Evolutionary conservation across 2,797 vertebrate genomes (phyloP).

Genomic region (Sebastes trivittatus): DNA sequence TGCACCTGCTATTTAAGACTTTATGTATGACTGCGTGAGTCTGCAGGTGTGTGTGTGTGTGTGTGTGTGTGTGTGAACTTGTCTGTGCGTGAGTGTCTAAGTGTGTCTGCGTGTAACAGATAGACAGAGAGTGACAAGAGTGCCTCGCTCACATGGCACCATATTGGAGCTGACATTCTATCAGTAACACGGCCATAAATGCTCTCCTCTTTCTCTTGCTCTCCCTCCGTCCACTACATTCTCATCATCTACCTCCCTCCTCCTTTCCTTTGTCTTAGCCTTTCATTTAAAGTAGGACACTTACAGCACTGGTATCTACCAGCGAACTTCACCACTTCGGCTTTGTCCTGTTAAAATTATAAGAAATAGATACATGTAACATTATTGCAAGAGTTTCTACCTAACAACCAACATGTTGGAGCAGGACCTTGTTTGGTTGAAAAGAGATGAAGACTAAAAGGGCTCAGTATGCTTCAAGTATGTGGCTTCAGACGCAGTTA

Average conservation of each 20-base stretch:
- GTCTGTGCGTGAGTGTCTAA: constrained; percentile 14
- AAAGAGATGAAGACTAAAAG: fast-evolving
- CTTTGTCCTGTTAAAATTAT: not conserved
- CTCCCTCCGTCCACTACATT: not conserved
- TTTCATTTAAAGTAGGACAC: constrained; percentile 19
- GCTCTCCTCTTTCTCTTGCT: constrained; percentile 6
- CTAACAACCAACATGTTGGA: not conserved
- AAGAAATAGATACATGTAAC: not conserved
- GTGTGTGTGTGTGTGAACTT: constrained; percentile 6
- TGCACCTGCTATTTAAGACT: constrained; percentile 91
- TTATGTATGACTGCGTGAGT: not conserved
- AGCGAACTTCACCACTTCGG: not conserved
- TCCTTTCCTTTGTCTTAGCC: constrained; percentile 2
- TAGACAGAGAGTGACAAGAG: constrained; percentile 59
- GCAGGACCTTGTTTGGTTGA: not conserved
- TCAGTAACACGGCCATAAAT: constrained; percentile 55
- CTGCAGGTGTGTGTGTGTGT: constrained; percentile 7
- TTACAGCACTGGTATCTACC: not conserved
- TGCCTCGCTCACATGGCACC: constrained; percentile 25
- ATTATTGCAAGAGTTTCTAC: not conserved
- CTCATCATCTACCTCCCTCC: not conserved
- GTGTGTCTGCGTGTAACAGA: constrained; percentile 18
- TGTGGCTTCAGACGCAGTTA: not conserved
- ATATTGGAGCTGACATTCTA: constrained; percentile 38
- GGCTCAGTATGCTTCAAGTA: not conserved